A percentile compares a stretch with the other conserved stretches of the same genome.
phyloP scores from a whole-genome alignment of 2,113 vertebrate species.

The Turdus rufiventris region DNA sequence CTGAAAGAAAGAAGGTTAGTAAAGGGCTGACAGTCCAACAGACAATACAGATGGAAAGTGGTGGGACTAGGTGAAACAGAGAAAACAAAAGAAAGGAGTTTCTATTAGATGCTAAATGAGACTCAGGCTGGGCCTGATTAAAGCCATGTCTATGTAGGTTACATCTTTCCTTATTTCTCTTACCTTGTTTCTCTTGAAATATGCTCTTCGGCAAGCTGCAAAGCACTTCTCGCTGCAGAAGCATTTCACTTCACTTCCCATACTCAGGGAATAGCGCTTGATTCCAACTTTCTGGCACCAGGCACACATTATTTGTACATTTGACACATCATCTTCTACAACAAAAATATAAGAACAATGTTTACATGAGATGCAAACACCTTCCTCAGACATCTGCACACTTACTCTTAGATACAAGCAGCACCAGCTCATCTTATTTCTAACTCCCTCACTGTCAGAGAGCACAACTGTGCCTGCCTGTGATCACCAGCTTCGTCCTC shows the following conservation, averaged over 20 bases:
- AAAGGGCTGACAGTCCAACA: conserved; percentile 56
- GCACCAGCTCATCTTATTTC: neutral
- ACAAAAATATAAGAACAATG: conserved; percentile 77
- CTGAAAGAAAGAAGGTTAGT: conserved; percentile 54
- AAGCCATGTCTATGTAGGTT: conserved; percentile 15
- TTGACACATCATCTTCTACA: conserved; percentile 95
- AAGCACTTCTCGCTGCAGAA: conserved; percentile 99
- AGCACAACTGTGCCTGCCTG: neutral
- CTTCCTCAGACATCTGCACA: conserved; percentile 62
- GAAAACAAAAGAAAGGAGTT: conserved; percentile 27
- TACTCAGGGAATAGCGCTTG: conserved; percentile 98
- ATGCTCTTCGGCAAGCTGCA: conserved; percentile 96
- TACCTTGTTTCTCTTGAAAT: conserved; percentile 99
- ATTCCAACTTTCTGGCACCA: conserved; percentile 99
- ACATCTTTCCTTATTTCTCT: conserved; percentile 67
- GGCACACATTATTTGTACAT: conserved; percentile 99
- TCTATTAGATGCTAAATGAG: conserved; percentile 38
- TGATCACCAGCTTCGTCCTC: neutral
- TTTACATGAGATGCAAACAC: conserved; percentile 75
- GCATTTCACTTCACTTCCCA: conserved; percentile 98
- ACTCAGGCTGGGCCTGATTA: neutral
- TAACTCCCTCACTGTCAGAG: neutral
- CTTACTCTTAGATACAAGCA: conserved; percentile 26
- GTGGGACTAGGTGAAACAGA: conserved; percentile 40
- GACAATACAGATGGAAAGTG: conserved; percentile 57